Evolutionary conservation across 2,888 invertebrate genomes (phyloP).

Genomic region (Ellobium chinense): DNA sequence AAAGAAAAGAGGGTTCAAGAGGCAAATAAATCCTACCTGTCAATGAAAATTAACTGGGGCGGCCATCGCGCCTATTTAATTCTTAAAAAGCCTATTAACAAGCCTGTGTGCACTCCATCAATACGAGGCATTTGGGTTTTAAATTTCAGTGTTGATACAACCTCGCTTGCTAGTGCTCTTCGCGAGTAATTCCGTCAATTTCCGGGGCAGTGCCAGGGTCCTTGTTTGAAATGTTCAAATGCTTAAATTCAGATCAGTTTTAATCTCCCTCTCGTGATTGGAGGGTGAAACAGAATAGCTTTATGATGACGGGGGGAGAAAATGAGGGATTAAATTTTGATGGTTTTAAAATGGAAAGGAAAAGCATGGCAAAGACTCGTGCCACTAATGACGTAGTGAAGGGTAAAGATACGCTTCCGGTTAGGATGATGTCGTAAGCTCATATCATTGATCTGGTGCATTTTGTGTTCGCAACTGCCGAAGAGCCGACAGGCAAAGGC

Average conservation of each 20-base stretch:
- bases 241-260: conserved; percentile 1
- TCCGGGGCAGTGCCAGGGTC: background rate
- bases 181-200: conserved; percentile 12
- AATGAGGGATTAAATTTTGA: too few relatives aligned
- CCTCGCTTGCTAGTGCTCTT: background rate
- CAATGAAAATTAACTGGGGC: background rate
- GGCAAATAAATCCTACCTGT: background rate
- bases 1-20: too few relatives aligned
- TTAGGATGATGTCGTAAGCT: too few relatives aligned
- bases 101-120: background rate
- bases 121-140: background rate
- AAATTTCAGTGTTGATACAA: conserved; percentile 2
- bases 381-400: too few relatives aligned
- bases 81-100: conserved; percentile 7
- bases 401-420: too few relatives aligned
- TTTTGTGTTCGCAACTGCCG: too few relatives aligned
- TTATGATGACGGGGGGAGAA: too few relatives aligned
- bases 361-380: too few relatives aligned
- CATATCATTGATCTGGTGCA: too few relatives aligned
- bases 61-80: background rate
- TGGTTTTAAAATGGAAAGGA: too few relatives aligned
- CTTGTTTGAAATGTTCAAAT: conserved; percentile 25
- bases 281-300: too few relatives aligned
- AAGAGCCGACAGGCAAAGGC: too few relatives aligned
- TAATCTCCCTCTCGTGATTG: background rate